Base-by-base conservation (phyloP, 2,888 invertebrate species). In the Augiades crinisus region DNA sequence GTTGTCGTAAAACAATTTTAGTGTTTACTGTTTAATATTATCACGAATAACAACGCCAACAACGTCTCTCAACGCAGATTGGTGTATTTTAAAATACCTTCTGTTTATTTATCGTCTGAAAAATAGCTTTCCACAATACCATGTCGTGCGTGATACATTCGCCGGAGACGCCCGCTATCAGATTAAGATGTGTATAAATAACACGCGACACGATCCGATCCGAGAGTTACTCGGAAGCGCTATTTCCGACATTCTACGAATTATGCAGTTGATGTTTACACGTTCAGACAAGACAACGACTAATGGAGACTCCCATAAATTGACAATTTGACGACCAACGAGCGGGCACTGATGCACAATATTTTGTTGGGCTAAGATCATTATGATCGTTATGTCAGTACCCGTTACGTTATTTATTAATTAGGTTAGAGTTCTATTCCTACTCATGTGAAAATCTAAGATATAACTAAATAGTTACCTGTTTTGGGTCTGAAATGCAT, bases 231-330 rank as follows among this genome's bases (percentile, higher is more conserved):
- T 83, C 78, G 81, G 84, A 85, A 86, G 72, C 71, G 80, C 80
- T 86, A 85, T 84, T 82, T 84, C 81, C 81, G 83, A 81, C 75
- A 74, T 84, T 83, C 84, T 74, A 63, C 59, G 84, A 85, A 84
- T n/a, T 67, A 78, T 65, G 53, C 59, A 54, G 56, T 57, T 59
- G 53, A 58, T 54, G 47, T 59, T 55, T 50, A 53, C 69, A 72
- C 69, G 72, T 6, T 74, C 69, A 74, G 70, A 70, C 68, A 64
- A 62, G 60, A 55, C 47, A 38, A 41, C n/a, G n/a, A 31, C 4
- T 44, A 30, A 12, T 30, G n/a, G n/a, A 30, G 30, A 5, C 5
- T 19, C 24, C 21, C 31, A 21, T 12, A 19, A 33, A 12, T 33
- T 7, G 27, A 41, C n/a, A n/a, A n/a, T n/a, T n/a, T n/a, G n/a